phyloP scores from a whole-genome alignment of 2,888 invertebrate genomes.

The Ferdinandea cuprea region DNA sequence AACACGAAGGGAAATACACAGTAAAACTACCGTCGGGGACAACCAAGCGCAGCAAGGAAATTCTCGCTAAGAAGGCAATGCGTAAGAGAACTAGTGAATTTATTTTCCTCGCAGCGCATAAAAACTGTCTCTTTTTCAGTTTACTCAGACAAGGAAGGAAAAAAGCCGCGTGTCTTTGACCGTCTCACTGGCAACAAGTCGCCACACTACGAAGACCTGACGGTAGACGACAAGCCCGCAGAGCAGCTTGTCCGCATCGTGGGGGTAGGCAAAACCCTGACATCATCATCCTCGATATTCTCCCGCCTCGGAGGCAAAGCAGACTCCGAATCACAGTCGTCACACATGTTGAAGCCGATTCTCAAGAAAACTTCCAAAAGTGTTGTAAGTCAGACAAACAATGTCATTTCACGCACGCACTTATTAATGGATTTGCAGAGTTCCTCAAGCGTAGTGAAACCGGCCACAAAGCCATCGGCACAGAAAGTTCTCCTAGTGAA shows the following conservation, averaged over 20 bases:
- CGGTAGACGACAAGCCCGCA: conserved; percentile 72
- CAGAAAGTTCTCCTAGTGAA: conserved; percentile 82
- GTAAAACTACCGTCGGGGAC: conserved; percentile 84
- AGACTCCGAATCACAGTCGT: conserved; percentile 49
- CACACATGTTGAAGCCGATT: conserved; percentile 79
- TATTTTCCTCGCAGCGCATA: background rate
- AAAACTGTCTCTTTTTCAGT: conserved; percentile 75
- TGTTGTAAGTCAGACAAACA: conserved; percentile 57
- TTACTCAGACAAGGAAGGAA: conserved; percentile 80
- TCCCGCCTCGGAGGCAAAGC: conserved; percentile 81
- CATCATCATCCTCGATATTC: conserved; percentile 79
- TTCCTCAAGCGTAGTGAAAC: conserved; percentile 77
- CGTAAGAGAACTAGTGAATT: conserved; percentile 76
- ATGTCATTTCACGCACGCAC: background rate
- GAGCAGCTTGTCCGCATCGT: conserved; percentile 78
- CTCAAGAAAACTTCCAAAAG: conserved; percentile 78
- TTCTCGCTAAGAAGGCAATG: conserved; percentile 82
- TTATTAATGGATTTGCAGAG: no score
- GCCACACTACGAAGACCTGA: conserved; percentile 32
- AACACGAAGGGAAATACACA: conserved; percentile 85
- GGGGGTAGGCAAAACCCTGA: conserved; percentile 75
- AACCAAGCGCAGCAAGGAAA: conserved; percentile 84
- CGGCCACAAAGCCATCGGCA: conserved; percentile 75
- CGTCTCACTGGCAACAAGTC: conserved; percentile 77
- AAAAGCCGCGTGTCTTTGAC: conserved; percentile 79